Percentiles rank a stretch among this genome's conserved stretches.
Evolutionary conservation across 2,797 vertebrate species (phyloP).

Genomic region (Eleutherodactylus coqui): DNA sequence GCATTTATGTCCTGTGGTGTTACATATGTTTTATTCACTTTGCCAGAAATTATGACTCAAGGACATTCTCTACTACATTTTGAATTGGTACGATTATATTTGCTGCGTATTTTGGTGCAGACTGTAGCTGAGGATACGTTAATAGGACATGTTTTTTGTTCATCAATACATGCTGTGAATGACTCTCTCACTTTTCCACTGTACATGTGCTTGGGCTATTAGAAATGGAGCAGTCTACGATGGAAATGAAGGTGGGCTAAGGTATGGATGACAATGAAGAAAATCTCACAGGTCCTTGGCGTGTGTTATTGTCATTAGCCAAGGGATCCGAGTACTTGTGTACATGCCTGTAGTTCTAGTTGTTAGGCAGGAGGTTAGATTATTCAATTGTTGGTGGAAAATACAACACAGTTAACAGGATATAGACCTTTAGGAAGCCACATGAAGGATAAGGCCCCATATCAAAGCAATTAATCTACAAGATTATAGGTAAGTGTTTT

Average conservation of each 20-base stretch:
- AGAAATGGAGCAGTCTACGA: slow-evolving; percentile 35
- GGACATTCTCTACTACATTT: slow-evolving; percentile 21
- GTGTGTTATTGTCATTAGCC: slow-evolving; percentile 50
- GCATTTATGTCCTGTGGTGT: neutral
- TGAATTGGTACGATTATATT: neutral
- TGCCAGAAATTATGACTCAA: neutral
- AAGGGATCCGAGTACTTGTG: neutral
- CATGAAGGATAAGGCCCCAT: neutral
- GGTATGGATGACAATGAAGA: slow-evolving; percentile 48
- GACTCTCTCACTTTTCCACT: slow-evolving; percentile 47
- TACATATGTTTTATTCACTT: slow-evolving; percentile 5
- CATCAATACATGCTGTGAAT: slow-evolving; percentile 45
- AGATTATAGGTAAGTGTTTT: neutral
- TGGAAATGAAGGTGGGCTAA: slow-evolving; percentile 53
- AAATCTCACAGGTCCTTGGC: slow-evolving; percentile 29
- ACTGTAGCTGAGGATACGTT: neutral
- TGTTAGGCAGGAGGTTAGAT: neutral
- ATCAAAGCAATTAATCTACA: neutral
- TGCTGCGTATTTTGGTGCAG: slow-evolving; percentile 1
- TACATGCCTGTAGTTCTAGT: slow-evolving; percentile 22
- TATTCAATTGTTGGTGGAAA: slow-evolving; percentile 23
- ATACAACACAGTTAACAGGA: slow-evolving; percentile 28
- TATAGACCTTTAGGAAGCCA: neutral
- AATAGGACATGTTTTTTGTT: slow-evolving; percentile 51
- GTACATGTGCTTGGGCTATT: slow-evolving; percentile 51